Evolutionary conservation across 2,113 vertebrate species (phyloP).

Genomic region (Dasyurus viverrinus): DNA sequence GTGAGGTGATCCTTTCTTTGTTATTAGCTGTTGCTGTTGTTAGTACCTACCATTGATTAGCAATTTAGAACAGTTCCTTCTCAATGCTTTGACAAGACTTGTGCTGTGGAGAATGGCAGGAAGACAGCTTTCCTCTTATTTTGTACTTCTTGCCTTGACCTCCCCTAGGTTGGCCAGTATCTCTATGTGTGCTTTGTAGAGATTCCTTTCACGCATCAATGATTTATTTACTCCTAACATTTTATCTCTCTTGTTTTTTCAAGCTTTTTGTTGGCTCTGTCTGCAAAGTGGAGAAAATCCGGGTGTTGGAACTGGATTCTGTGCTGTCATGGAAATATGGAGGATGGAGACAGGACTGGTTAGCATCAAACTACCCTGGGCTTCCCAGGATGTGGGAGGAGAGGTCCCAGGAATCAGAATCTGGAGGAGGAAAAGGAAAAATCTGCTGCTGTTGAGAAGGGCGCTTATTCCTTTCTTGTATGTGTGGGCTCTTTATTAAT

Average conservation of each 20-base stretch:
- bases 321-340: slow-evolving; percentile 7
- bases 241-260: slow-evolving; percentile 54
- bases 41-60: slow-evolving; percentile 67
- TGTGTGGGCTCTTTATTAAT: not conserved
- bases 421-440: not conserved
- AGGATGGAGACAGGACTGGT: not conserved
- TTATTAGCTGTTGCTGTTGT: slow-evolving; percentile 58
- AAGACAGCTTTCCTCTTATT: not conserved
- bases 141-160: not conserved
- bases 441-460: not conserved
- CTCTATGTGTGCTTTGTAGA: slow-evolving; percentile 51
- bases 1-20: slow-evolving; percentile 60
- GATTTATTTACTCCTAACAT: slow-evolving; percentile 62
- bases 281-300: slow-evolving; percentile 42
- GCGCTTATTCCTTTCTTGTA: not conserved
- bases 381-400: not conserved
- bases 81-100: not conserved
- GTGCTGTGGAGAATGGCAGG: slow-evolving; percentile 10
- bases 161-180: not conserved
- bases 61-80: slow-evolving; percentile 45
- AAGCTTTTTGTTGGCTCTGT: slow-evolving; percentile 26
- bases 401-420: not conserved
- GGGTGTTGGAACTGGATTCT: slow-evolving; percentile 9
- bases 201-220: slow-evolving; percentile 52
- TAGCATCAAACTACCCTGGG: not conserved